These are phyloP conservation scores for Hirtodrosophila histrioides DNA, from an alignment of 2,888 invertebrate genomes.

Conservation along the genomic window DNA sequence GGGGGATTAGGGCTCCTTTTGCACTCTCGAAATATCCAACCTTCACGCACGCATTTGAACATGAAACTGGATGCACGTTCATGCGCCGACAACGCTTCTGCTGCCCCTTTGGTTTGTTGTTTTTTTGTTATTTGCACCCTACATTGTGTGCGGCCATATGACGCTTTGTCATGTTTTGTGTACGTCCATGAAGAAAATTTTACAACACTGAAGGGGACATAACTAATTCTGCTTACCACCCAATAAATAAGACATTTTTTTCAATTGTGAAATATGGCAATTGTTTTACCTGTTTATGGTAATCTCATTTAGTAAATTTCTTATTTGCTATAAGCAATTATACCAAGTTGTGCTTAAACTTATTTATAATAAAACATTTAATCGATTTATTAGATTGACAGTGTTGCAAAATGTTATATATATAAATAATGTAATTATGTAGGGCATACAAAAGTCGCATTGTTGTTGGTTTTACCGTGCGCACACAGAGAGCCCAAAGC, in stretches of 20 bases:
- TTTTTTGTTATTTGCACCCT: constrained; percentile 43
- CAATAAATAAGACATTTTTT: no score
- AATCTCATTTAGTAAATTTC: no score
- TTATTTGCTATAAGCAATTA: no score
- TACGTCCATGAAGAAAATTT: background rate
- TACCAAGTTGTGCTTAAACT: no score
- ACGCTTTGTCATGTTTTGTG: constrained; percentile 1
- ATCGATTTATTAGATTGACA: no score
- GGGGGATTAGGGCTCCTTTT: constrained; percentile 60
- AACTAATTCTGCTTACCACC: no score
- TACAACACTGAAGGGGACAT: no score
- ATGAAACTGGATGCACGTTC: constrained; percentile 68
- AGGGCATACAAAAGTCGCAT: constrained; percentile 33
- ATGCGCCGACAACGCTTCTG: constrained; percentile 59
- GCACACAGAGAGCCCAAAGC: constrained; percentile 37
- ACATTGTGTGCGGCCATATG: constrained; percentile 3
- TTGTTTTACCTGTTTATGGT: no score
- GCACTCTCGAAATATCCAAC: constrained; percentile 65
- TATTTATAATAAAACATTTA: no score
- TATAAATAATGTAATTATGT: background rate
- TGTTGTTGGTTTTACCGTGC: background rate
- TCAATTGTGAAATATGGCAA: no score
- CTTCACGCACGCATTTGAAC: constrained; percentile 76
- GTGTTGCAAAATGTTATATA: no score
- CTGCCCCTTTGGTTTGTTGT: constrained; percentile 61